phyloP scores from a whole-genome alignment of 2,888 invertebrate species.

The Pollenia labialis region DNA sequence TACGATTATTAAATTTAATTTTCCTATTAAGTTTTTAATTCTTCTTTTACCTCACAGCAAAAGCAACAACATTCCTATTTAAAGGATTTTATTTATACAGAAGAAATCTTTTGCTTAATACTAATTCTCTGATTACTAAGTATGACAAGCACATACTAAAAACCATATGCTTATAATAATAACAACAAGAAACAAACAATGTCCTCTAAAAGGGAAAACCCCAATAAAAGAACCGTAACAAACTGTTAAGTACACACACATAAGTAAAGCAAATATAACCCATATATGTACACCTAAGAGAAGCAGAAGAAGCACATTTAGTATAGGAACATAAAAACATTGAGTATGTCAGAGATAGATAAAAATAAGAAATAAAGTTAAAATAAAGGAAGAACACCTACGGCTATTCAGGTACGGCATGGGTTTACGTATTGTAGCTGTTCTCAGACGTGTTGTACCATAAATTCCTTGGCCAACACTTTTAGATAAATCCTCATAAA shows the following conservation, averaged over 20 bases:
- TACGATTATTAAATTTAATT: not conserved
- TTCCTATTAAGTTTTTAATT: not conserved
- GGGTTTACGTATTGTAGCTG: constrained; percentile 81
- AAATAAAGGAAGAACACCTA: constrained; percentile 76
- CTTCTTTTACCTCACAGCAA: not conserved
- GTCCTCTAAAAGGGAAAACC: constrained; percentile 5
- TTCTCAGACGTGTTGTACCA: constrained; percentile 80
- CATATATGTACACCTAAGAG: not conserved
- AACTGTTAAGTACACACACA: not conserved
- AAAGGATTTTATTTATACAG: constrained; percentile 2
- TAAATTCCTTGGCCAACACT: constrained; percentile 77
- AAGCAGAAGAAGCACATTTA: not conserved
- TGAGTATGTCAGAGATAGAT: not conserved
- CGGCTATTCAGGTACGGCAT: constrained; percentile 81
- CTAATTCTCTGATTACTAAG: constrained; percentile 8
- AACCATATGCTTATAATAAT: constrained; percentile 12
- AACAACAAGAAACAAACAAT: constrained; percentile 4
- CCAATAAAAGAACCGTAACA: not conserved
- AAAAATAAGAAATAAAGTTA: not conserved
- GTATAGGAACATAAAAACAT: constrained; percentile 18
- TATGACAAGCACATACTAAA: constrained; percentile 3
- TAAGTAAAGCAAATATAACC: not conserved
- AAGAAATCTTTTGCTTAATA: constrained; percentile 17
- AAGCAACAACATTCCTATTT: not conserved
- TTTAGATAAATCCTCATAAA: constrained; percentile 58